Base-by-base conservation (phyloP, 2,113 vertebrate species). In the Coryphaenoides rupestris region DNA sequence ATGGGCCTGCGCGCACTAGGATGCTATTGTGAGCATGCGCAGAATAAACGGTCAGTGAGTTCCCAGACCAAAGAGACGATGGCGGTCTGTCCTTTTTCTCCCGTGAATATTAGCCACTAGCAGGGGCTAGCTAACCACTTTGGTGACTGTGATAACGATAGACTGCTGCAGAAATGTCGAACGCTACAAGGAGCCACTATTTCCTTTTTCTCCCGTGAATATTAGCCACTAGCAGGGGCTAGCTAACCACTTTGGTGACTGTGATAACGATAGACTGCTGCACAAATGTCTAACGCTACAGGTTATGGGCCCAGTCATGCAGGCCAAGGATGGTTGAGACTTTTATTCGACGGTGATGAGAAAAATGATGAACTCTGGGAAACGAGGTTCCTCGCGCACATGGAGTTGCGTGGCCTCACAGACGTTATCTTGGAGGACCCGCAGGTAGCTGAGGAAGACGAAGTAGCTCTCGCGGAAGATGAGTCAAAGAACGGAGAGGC, bases 281-380 rank as follows among this genome's bases (percentile, higher is more conserved):
- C n/a, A n/a, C n/a, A n/a, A 50, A 50, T 50, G 47, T 50, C 47
- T 50, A 50, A 50, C 17, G 47, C 47, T 10, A 50, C 47, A 50
- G 47, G 47, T 50, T 50, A 50, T 50, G 47, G 47, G 47, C 47
- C 17, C 47, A 50, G 47, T n/a, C n/a, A n/a, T n/a, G n/a, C n/a
- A n/a, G n/a, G n/a, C n/a, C n/a, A n/a, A n/a, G n/a, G n/a, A n/a
- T 50, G 47, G 47, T 50, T 50, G 3, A 50, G 47, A 50, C 47
- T 50, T 50, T 28, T 28, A 28, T 28, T 28, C 26, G 26, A 28
- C 26, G 26, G 26, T 9, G 26, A 28, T 50, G 17, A 50, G 2
- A 50, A 50, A 50, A 50, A 50, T 15, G 5, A 50, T n/a, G 14
- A 50, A 15, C 47, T 50, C 5, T 50, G 47, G 47, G 47, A 50